phyloP scores from a whole-genome alignment of 53 echinoderm and acorn worm genomes.

The Crossaster papposus region DNA sequence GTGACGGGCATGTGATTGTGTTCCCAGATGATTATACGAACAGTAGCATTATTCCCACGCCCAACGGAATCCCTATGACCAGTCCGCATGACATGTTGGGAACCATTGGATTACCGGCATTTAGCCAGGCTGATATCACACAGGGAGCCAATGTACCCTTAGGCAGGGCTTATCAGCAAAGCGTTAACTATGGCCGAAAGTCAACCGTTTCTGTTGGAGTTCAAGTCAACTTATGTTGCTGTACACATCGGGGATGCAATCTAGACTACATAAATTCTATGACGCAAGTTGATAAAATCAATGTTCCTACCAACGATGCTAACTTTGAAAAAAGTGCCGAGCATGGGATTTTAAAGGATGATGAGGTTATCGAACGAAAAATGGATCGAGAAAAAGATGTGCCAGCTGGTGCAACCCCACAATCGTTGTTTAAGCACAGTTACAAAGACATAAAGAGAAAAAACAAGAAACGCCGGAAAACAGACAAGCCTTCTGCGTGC shows the following conservation, averaged over 20 bases:
- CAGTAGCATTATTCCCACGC: neutral
- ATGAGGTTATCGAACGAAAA: neutral
- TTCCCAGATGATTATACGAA: constrained; percentile 32
- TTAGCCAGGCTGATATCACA: neutral
- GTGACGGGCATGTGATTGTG: neutral
- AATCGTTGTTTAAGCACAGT: constrained; percentile 17
- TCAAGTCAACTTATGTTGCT: constrained; percentile 52
- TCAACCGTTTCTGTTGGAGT: constrained; percentile 27
- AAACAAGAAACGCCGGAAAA: constrained; percentile 48
- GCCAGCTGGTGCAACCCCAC: neutral
- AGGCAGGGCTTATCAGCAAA: neutral
- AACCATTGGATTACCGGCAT: neutral
- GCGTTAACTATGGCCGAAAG: neutral
- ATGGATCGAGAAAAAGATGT: neutral
- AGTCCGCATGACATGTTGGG: neutral
- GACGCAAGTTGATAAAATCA: neutral
- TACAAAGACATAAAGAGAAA: constrained; percentile 29
- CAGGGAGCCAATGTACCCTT: neutral
- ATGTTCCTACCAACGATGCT: neutral
- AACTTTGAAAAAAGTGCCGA: neutral
- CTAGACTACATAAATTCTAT: neutral
- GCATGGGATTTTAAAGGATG: neutral
- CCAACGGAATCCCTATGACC: neutral
- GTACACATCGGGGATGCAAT: neutral
- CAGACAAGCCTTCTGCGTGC: constrained; percentile 22